Base-by-base conservation (phyloP, 1,140 invertebrate species). In the Drosophila paulistorum region DNA sequence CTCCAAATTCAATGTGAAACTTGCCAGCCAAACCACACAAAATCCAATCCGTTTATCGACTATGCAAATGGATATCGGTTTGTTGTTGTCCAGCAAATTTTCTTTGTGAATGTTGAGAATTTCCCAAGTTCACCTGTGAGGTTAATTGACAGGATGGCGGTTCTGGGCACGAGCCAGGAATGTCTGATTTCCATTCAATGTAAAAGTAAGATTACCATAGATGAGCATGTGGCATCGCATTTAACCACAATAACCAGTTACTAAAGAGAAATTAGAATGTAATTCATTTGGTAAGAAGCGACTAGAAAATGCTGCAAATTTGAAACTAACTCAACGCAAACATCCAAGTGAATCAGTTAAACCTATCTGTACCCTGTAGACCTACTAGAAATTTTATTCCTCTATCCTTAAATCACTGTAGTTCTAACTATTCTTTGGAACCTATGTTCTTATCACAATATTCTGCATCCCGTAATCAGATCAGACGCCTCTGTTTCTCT, bases 21-120 rank as follows among this genome's bases (percentile, higher is more conserved):
- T 51, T 51, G 2, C 23, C 11, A 7, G 35, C 37, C 37, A 51
- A 71, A 20, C 74, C 74, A 60, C 74, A 70, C 33, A 37, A 55
- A 77, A 60, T 76, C 59, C 74, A 76, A 76, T 76, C 55, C 73
- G 76, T 76, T 76, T 76, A 60, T 42, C 30, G n/a, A 26, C 78
- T 23, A 77, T 67, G 77, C 75, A 78, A 86, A 86, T 87, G 83
- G 66, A 86, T 87, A 87, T 85, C 82, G 80, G 76, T 72, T 78
- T 61, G 65, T 76, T 39, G 37, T 39, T 39, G 37, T 39, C 54
- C 59, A 48, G 51, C 57, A n/a, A 59, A 51, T 72, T 65, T 69
- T 41, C 60, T 54, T 45, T 39, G 41, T 54, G 51, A 54, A 59
- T 59, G 71, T 61, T 76, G 72, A 69, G 64, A 79, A 74, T 75